These are phyloP conservation scores for Isichthys henryi DNA, from an alignment of 2,113 vertebrate species.

Conservation along the genomic window DNA sequence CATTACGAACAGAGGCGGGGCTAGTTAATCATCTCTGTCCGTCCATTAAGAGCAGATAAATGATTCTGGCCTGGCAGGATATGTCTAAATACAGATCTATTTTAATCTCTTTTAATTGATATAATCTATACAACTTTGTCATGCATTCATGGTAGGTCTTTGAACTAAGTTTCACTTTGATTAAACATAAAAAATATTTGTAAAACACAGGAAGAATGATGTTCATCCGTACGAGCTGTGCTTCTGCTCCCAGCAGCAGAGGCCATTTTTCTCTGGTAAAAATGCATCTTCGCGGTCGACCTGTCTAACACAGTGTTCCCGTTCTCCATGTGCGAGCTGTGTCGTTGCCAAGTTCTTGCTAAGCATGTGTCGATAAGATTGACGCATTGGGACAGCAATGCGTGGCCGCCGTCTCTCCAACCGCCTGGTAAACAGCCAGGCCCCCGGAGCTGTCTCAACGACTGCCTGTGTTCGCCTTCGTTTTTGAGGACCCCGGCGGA, in stretches of 20 bases:
- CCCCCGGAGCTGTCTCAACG: neutral
- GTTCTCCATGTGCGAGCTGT: neutral
- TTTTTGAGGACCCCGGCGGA: neutral
- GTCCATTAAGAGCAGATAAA: neutral
- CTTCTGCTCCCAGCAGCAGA: neutral
- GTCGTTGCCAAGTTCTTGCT: neutral
- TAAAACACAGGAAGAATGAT: neutral
- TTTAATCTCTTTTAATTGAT: neutral
- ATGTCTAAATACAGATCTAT: neutral
- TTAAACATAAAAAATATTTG: conserved; percentile 1
- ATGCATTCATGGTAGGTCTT: neutral
- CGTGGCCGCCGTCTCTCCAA: neutral
- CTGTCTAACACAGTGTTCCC: neutral
- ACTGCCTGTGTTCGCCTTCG: neutral
- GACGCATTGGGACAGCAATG: neutral
- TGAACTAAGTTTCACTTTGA: neutral
- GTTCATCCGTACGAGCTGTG: neutral
- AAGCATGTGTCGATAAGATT: neutral
- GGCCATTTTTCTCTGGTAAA: neutral
- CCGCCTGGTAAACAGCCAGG: neutral
- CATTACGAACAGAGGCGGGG: neutral
- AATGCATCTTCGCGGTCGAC: neutral
- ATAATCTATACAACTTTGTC: neutral
- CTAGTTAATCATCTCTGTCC: neutral
- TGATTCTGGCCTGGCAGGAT: neutral